phyloP scores from a whole-genome alignment of 2,113 vertebrate species.

The Malurus cyaneus region DNA sequence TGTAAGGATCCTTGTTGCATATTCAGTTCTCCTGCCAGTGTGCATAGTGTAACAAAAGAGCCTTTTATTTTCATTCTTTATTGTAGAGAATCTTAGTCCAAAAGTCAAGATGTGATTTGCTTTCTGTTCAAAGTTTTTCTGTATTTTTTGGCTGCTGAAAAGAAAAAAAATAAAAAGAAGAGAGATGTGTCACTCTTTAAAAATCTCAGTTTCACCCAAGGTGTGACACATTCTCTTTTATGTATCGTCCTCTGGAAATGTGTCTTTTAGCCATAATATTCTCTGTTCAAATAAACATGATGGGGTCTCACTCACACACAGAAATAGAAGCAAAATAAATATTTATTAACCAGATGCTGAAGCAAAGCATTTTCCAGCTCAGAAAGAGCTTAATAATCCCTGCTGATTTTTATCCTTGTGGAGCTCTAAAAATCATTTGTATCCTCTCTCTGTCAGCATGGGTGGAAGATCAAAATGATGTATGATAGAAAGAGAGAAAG shows the following conservation, averaged over 20 bases:
- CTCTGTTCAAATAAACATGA: slow-evolving; percentile 11
- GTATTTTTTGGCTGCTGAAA: background rate
- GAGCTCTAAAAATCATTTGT: slow-evolving; percentile 42
- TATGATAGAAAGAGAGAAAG: background rate
- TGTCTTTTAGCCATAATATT: background rate
- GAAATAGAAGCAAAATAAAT: slow-evolving; percentile 53
- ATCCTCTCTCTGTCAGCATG: slow-evolving; percentile 1
- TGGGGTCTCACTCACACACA: background rate
- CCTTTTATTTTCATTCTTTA: background rate
- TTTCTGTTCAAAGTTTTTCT: background rate
- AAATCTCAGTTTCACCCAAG: background rate
- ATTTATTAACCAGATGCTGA: slow-evolving; percentile 43
- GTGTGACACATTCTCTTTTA: background rate
- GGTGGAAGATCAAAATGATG: slow-evolving; percentile 24
- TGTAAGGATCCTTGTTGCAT: background rate
- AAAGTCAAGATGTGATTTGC: background rate
- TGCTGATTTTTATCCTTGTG: slow-evolving; percentile 5
- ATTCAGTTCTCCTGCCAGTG: background rate
- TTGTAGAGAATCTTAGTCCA: background rate
- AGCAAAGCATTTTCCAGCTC: background rate
- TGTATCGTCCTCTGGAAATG: background rate
- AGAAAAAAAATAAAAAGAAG: background rate
- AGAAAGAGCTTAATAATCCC: slow-evolving; percentile 34
- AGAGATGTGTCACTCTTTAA: background rate
- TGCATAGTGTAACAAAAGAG: background rate